Conservation (phyloP, 1,140 invertebrate species). For the Heterodera schachtii region DNA sequence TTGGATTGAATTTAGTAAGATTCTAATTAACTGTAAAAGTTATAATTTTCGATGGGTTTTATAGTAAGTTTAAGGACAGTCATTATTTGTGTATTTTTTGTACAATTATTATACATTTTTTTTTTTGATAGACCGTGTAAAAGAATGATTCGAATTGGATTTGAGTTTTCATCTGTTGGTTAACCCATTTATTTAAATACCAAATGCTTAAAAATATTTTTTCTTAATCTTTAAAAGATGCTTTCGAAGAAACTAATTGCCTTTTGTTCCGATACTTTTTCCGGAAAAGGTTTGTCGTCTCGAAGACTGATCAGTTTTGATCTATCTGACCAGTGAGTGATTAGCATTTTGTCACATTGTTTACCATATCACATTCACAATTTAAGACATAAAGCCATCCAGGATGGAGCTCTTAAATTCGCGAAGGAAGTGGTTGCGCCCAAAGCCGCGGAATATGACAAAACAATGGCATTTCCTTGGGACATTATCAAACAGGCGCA, state of each 20-base stretch:
- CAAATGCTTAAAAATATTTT: too few species aligned
- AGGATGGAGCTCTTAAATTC: constrained; percentile 83
- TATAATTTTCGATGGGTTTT: too few species aligned
- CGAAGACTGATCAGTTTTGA: constrained; percentile 42
- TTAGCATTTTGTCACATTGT: background rate
- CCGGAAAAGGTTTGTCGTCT: background rate
- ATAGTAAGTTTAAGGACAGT: too few species aligned
- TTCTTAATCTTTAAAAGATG: background rate
- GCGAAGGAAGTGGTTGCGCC: constrained; percentile 87
- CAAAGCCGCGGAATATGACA: constrained; percentile 84
- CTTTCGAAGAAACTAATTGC: background rate
- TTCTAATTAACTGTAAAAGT: too few species aligned
- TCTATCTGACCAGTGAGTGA: constrained; percentile 46
- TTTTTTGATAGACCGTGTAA: too few species aligned
- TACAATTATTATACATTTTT: too few species aligned
- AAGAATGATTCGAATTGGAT: too few species aligned
- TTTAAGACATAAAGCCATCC: constrained; percentile 45
- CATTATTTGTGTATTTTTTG: background rate
- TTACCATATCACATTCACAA: background rate
- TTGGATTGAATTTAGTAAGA: background rate
- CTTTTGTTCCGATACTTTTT: background rate
- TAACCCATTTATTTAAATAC: too few species aligned
- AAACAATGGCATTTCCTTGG: constrained; percentile 88
- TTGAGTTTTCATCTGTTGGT: too few species aligned
- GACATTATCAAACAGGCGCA: constrained; percentile 91